Evolutionary conservation across 2,797 vertebrate species (phyloP).

Genomic region (Pelobates cultripes): DNA sequence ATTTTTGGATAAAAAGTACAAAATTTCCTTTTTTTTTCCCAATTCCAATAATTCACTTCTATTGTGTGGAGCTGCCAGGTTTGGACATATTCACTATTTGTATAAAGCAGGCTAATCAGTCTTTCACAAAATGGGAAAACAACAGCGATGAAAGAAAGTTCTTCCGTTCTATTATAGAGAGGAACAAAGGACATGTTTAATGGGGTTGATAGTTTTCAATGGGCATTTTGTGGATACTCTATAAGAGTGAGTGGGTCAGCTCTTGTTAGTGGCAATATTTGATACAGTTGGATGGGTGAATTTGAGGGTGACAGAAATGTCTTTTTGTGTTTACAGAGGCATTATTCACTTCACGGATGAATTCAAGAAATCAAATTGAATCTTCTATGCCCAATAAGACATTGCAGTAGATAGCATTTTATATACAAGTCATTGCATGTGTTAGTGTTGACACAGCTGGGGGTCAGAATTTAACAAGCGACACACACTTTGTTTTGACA

Average conservation of each 20-base stretch:
- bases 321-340: slow-evolving; percentile 36
- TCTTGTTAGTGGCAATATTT: slow-evolving; percentile 31
- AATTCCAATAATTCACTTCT: too few species aligned
- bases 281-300: slow-evolving; percentile 23
- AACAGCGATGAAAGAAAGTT: not conserved
- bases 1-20: too few species aligned
- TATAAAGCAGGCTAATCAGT: slow-evolving; percentile 2
- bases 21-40: too few species aligned
- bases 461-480: slow-evolving; percentile 22
- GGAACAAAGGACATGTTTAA: slow-evolving; percentile 19
- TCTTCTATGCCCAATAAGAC: not conserved
- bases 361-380: slow-evolving; percentile 27
- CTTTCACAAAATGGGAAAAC: not conserved
- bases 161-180: not conserved
- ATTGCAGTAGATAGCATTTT: not conserved
- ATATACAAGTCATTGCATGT: not conserved
- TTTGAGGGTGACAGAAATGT: slow-evolving; percentile 38
- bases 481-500: slow-evolving; percentile 25
- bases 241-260: slow-evolving; percentile 24
- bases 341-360: slow-evolving; percentile 40
- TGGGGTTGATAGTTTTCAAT: not conserved
- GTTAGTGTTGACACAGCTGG: not conserved
- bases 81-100: not conserved
- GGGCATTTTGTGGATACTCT: slow-evolving; percentile 15
- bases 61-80: not conserved